Evolutionary conservation across 2,113 vertebrate genomes (phyloP).

Genomic region (Tonatia bakeri): DNA sequence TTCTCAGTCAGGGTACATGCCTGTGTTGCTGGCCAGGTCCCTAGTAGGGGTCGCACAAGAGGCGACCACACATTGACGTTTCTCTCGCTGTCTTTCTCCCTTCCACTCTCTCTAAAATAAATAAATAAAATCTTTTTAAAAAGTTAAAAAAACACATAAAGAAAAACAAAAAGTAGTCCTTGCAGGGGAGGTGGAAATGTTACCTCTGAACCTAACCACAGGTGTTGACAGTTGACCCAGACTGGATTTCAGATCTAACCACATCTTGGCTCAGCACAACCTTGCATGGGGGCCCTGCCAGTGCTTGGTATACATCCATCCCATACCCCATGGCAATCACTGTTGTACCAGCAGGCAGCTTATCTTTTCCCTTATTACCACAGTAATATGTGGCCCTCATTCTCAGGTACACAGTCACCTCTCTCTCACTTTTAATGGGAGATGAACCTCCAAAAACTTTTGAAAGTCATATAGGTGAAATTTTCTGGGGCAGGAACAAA

Average conservation of each 20-base stretch:
- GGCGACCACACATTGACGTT: too few relatives aligned
- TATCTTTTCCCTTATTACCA: too few relatives aligned
- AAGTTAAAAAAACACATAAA: too few relatives aligned
- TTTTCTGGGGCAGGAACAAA: neutral
- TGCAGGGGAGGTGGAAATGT: neutral
- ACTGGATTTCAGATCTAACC: neutral
- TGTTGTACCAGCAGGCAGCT: neutral
- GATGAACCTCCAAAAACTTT: neutral
- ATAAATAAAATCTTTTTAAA: too few relatives aligned
- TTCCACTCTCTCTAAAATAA: too few relatives aligned
- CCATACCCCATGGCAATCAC: accelerated
- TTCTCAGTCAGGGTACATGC: too few relatives aligned
- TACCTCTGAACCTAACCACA: neutral
- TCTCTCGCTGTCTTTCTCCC: too few relatives aligned
- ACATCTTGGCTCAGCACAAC: neutral
- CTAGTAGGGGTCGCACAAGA: too few relatives aligned
- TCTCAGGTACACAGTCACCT: neutral
- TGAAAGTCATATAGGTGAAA: neutral
- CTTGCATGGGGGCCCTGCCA: neutral
- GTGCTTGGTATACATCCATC: accelerated
- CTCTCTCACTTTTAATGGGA: neutral
- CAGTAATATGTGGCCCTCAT: neutral
- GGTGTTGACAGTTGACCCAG: neutral
- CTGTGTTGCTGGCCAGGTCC: too few relatives aligned
- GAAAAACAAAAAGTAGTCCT: neutral